phyloP scores from a whole-genome alignment of 2,113 vertebrate species.

The Psettodes erumei region DNA sequence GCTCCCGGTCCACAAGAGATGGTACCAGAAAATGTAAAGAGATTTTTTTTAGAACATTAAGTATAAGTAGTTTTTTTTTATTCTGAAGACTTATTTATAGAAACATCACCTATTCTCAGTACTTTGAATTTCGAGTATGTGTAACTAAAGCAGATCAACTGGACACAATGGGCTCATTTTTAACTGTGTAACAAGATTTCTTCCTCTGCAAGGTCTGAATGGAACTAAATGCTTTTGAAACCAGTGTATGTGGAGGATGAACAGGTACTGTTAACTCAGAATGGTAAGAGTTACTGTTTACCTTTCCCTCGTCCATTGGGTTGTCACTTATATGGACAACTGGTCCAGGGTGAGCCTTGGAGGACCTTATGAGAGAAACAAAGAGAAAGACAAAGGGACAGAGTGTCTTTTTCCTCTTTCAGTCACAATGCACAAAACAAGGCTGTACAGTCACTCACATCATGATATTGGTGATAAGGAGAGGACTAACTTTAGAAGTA shows the following conservation, averaged over 20 bases:
- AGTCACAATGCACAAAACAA: background rate
- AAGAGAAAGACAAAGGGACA: constrained; percentile 39
- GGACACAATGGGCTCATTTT: background rate
- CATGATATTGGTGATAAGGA: background rate
- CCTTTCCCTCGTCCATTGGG: constrained; percentile 94
- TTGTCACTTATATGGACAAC: constrained; percentile 99
- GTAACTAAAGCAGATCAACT: constrained; percentile 1
- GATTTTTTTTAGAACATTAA: constrained; percentile 8
- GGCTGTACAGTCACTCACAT: background rate
- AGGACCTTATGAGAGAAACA: constrained; percentile 86
- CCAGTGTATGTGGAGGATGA: background rate
- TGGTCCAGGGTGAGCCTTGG: constrained; percentile 97
- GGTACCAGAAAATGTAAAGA: constrained; percentile 5
- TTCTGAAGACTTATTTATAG: constrained; percentile 34
- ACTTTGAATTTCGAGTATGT: background rate
- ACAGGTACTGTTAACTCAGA: background rate
- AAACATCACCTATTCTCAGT: background rate
- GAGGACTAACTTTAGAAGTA: constrained; percentile 5
- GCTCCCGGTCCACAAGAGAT: constrained; percentile 29
- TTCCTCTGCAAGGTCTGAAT: too few relatives aligned
- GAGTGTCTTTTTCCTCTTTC: background rate
- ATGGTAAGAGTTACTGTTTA: constrained; percentile 22
- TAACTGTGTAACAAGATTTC: background rate
- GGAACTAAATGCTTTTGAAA: background rate
- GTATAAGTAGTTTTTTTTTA: background rate